phyloP scores from a whole-genome alignment of 2,113 vertebrate species.

The Progne subis region DNA sequence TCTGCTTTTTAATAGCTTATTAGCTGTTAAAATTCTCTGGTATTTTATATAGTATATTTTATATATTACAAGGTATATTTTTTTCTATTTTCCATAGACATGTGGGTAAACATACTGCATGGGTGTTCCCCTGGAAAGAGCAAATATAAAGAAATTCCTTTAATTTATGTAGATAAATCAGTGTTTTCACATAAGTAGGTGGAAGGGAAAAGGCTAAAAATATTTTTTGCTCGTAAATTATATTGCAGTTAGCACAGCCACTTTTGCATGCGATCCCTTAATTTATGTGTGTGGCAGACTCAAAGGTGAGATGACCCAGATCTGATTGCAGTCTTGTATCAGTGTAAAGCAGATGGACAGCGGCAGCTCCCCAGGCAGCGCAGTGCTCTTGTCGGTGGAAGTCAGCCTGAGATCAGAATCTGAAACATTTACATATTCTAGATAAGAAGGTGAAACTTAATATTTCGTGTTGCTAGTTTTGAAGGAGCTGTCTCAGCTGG shows the following conservation, averaged over 20 bases:
- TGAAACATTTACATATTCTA: not conserved
- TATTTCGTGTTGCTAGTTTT: not conserved
- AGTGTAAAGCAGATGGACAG: constrained; percentile 27
- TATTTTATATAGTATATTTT: not conserved
- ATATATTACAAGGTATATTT: not conserved
- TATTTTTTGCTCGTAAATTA: not conserved
- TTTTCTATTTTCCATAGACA: not conserved
- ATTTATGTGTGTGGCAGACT: not conserved
- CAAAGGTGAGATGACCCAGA: constrained; percentile 21
- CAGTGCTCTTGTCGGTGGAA: fast-evolving
- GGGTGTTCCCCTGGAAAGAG: not conserved
- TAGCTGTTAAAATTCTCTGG: not conserved
- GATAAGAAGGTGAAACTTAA: constrained; percentile 28
- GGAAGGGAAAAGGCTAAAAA: not conserved
- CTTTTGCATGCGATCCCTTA: not conserved
- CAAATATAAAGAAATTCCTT: not conserved
- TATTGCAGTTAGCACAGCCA: not conserved
- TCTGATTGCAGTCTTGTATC: not conserved
- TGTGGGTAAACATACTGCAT: not conserved
- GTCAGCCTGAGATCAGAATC: not conserved
- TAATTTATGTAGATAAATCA: not conserved
- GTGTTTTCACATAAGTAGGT: not conserved
- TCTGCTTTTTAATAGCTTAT: not conserved
- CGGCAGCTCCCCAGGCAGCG: not conserved
- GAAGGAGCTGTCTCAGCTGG: not conserved